These are phyloP conservation scores for Eidolon dupreanum DNA, from an alignment of 2,797 vertebrate species.

Conservation along the genomic window DNA sequence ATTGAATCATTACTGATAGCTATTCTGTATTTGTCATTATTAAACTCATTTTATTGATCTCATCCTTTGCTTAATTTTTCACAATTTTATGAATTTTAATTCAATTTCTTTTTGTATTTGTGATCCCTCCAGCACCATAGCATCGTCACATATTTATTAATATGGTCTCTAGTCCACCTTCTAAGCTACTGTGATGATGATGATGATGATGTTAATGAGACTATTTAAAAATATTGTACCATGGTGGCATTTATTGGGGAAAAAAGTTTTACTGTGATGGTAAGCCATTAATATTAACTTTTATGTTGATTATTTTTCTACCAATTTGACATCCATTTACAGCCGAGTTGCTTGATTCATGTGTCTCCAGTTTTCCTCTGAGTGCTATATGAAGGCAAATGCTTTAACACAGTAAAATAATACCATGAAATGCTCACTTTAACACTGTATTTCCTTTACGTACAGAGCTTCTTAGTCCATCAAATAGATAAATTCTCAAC, in stretches of 20 bases:
- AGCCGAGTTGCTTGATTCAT: neutral
- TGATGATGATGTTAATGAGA: conserved; percentile 59
- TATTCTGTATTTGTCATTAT: conserved; percentile 60
- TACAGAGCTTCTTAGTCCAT: neutral
- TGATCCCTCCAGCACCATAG: conserved; percentile 38
- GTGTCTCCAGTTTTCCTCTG: neutral
- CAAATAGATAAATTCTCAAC: conserved; percentile 55
- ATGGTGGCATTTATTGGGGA: neutral
- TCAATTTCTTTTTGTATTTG: conserved; percentile 35
- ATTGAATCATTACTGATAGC: conserved; percentile 43
- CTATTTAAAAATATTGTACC: conserved; percentile 63
- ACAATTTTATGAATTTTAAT: conserved; percentile 65
- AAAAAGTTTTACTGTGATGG: conserved; percentile 31
- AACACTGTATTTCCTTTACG: neutral
- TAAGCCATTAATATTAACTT: conserved; percentile 45
- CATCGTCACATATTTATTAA: conserved; percentile 58
- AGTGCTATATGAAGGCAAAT: neutral
- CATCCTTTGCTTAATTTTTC: conserved; percentile 53
- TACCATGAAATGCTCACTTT: neutral
- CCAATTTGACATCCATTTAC: neutral
- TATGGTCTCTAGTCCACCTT: conserved; percentile 24
- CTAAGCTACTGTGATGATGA: conserved; percentile 44
- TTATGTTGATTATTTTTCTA: neutral
- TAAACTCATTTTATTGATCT: conserved; percentile 63
- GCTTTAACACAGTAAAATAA: neutral